Evolutionary conservation across 2,113 vertebrate species (phyloP).

Genomic region (Gracilinanus agilis): DNA sequence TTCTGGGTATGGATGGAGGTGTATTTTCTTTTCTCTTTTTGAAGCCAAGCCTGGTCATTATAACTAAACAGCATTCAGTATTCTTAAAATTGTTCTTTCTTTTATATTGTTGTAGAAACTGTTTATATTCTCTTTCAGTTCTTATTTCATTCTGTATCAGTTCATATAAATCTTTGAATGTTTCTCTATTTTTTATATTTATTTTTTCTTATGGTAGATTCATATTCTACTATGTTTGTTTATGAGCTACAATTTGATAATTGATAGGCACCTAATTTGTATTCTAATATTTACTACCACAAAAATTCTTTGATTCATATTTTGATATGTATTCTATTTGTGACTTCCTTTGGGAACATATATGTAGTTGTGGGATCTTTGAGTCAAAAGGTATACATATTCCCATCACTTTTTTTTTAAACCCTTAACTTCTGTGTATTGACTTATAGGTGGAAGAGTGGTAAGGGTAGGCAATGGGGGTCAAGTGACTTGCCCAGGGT

Average conservation of each 20-base stretch:
- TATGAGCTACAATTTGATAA: background rate
- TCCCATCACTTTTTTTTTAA: background rate
- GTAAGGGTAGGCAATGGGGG: no score
- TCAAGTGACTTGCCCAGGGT: no score
- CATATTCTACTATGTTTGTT: background rate
- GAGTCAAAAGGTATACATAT: no score
- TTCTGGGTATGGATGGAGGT: background rate
- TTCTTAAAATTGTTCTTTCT: background rate
- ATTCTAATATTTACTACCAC: background rate
- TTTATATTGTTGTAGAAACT: background rate
- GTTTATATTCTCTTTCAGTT: background rate
- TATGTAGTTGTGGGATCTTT: no score
- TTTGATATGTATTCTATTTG: background rate
- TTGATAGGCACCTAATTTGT: background rate
- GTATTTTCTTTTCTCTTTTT: background rate
- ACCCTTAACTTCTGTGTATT: no score
- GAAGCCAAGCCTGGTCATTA: background rate
- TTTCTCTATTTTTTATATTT: background rate
- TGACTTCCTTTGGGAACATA: background rate
- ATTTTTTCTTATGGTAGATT: background rate
- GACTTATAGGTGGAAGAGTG: no score
- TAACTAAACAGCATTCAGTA: background rate
- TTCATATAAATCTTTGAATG: background rate
- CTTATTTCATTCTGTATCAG: background rate
- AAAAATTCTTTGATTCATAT: background rate